These are phyloP conservation scores for Cinclus mexicanus DNA, from an alignment of 2,113 vertebrate species.

Conservation along the genomic window DNA sequence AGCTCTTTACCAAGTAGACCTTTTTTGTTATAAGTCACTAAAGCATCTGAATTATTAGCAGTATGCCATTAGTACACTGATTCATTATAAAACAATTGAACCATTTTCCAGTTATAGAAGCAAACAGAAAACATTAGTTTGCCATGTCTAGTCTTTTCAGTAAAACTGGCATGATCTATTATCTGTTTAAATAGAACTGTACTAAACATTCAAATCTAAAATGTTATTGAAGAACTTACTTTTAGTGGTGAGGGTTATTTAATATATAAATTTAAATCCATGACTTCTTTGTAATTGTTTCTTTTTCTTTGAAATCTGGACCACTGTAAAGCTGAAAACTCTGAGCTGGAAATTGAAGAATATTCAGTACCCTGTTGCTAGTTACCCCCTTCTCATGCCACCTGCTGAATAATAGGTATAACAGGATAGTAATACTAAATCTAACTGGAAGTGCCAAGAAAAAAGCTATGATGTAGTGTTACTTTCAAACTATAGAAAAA, in stretches of 20 bases:
- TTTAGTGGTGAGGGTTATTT: rapidly evolving
- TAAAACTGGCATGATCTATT: neutral
- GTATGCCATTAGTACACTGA: neutral
- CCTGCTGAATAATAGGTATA: neutral
- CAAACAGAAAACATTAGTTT: neutral
- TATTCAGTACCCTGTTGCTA: neutral
- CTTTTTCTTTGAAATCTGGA: neutral
- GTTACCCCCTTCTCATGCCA: neutral
- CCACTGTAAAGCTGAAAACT: neutral
- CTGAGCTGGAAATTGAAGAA: neutral
- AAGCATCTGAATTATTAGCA: neutral
- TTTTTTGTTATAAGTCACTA: neutral
- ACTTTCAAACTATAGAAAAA: neutral
- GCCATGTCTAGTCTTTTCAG: neutral
- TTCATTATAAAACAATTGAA: neutral
- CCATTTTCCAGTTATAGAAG: neutral
- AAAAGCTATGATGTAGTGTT: neutral
- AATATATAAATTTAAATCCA: neutral
- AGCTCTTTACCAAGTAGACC: neutral
- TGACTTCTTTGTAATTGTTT: neutral
- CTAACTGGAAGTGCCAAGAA: neutral
- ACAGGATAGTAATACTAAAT: neutral
- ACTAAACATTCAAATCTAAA: neutral
- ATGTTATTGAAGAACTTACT: neutral
- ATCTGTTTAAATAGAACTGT: neutral